phyloP scores from a whole-genome alignment of 2,113 vertebrate species.

The Oncorhynchus tshawytscha region DNA sequence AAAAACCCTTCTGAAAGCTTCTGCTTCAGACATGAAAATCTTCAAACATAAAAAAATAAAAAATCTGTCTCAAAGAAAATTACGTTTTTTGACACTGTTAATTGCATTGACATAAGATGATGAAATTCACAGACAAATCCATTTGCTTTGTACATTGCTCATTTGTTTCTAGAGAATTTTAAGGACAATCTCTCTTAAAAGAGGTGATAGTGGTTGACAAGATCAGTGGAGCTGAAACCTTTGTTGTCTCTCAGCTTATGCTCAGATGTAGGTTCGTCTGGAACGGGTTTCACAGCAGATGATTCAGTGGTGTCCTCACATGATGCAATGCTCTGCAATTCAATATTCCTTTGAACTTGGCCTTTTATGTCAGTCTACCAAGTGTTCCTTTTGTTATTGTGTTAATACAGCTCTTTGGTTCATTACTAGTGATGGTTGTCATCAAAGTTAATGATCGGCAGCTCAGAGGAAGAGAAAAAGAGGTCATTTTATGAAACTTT shows the following conservation, averaged over 20 bases:
- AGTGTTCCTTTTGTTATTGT: slow-evolving; percentile 53
- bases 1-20: slow-evolving; percentile 33
- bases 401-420: slow-evolving; percentile 47
- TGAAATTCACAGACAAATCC: slow-evolving; percentile 57
- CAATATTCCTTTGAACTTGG: slow-evolving; percentile 71
- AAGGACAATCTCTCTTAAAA: slow-evolving; percentile 33
- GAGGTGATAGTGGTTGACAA: slow-evolving; percentile 35
- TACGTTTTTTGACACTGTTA: slow-evolving; percentile 31
- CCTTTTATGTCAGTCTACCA: slow-evolving; percentile 69
- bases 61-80: not conserved
- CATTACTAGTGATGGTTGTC: slow-evolving; percentile 35
- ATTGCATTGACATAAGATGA: slow-evolving; percentile 47
- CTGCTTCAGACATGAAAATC: slow-evolving; percentile 39
- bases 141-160: slow-evolving; percentile 55
- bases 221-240: slow-evolving; percentile 37
- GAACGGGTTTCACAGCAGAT: slow-evolving; percentile 55
- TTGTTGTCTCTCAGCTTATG: slow-evolving; percentile 43
- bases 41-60: not conserved
- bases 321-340: slow-evolving; percentile 78
- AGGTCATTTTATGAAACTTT: too few species aligned
- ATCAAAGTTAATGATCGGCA: slow-evolving; percentile 10
- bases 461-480: not conserved
- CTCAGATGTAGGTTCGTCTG: slow-evolving; percentile 52
- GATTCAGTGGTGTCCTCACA: slow-evolving; percentile 62
- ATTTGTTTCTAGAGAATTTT: slow-evolving; percentile 49